Conservation (phyloP, 2,888 invertebrate genomes). For the Meganola albula region DNA sequence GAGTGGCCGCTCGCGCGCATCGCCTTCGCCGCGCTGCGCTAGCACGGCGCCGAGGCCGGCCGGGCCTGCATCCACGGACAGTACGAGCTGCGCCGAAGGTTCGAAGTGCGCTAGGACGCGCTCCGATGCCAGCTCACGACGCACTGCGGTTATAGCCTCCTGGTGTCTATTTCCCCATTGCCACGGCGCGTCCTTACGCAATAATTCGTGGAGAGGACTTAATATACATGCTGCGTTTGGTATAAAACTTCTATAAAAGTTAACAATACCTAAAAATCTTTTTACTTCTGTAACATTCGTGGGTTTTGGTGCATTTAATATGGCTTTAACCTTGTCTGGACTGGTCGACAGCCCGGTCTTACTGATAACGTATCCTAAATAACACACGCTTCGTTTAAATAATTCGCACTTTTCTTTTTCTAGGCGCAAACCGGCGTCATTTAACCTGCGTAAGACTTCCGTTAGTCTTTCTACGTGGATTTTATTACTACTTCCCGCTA, state of each 20-base stretch:
- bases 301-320: slow-evolving; percentile 19
- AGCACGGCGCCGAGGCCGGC: background rate
- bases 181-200: slow-evolving; percentile 5
- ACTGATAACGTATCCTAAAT: slow-evolving; percentile 10
- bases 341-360: slow-evolving; percentile 4
- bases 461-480: slow-evolving; percentile 10
- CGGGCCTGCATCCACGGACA: background rate
- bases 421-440: slow-evolving; percentile 15
- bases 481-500: slow-evolving; percentile 11
- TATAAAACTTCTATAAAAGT: slow-evolving; percentile 30
- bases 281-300: slow-evolving; percentile 19
- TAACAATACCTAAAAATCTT: slow-evolving; percentile 26
- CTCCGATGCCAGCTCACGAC: slow-evolving; percentile 7
- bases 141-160: slow-evolving; percentile 3
- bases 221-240: slow-evolving; percentile 21
- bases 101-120: slow-evolving; percentile 16
- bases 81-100: background rate
- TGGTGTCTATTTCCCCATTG: slow-evolving; percentile 9
- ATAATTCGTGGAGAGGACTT: slow-evolving; percentile 18
- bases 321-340: slow-evolving; percentile 24
- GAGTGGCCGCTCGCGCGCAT: background rate
- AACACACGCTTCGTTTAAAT: slow-evolving; percentile 1
- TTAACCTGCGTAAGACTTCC: slow-evolving; percentile 17
- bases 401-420: slow-evolving; percentile 5
- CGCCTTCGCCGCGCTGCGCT: background rate